Conservation (phyloP, 2,797 vertebrate species). For the Kryptolebias ocellatus region DNA sequence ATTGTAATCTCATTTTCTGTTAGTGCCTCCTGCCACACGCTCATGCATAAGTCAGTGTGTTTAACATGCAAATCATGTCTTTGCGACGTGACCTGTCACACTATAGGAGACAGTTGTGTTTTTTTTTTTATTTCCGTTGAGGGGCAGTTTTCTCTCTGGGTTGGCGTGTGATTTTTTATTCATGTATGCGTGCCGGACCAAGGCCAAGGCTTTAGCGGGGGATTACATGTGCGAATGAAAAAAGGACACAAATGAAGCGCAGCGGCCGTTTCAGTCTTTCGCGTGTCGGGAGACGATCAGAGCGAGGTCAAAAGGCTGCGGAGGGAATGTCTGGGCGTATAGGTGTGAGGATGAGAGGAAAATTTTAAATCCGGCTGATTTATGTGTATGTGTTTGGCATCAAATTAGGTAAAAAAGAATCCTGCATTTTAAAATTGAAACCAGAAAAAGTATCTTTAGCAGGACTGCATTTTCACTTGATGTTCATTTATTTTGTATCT, state of each 20-base stretch:
- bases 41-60: slow-evolving; percentile 74
- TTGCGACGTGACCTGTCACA: slow-evolving; percentile 50
- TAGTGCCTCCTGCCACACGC: slow-evolving; percentile 61
- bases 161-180: slow-evolving; percentile 68
- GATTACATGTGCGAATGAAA: slow-evolving; percentile 53
- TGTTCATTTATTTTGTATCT: slow-evolving; percentile 36
- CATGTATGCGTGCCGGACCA: slow-evolving; percentile 66
- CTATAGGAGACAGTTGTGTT: slow-evolving; percentile 59
- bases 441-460: slow-evolving; percentile 6
- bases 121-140: slow-evolving; percentile 66
- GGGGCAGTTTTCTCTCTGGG: slow-evolving; percentile 55
- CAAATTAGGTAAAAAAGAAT: background rate
- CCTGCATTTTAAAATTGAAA: no score
- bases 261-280: slow-evolving; percentile 26
- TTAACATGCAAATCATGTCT: slow-evolving; percentile 77
- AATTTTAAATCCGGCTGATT: slow-evolving; percentile 40
- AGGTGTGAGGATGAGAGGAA: slow-evolving; percentile 4
- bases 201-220: slow-evolving; percentile 60
- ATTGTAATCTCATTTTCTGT: slow-evolving; percentile 73
- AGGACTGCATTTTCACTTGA: slow-evolving; percentile 12
- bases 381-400: no score
- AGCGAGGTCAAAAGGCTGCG: slow-evolving; percentile 52
- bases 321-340: background rate
- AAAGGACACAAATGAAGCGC: slow-evolving; percentile 60
- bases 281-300: slow-evolving; percentile 40